These are phyloP conservation scores for Perizoma flavofasciatum DNA, from an alignment of 2,888 invertebrate species.

Conservation along the genomic window DNA sequence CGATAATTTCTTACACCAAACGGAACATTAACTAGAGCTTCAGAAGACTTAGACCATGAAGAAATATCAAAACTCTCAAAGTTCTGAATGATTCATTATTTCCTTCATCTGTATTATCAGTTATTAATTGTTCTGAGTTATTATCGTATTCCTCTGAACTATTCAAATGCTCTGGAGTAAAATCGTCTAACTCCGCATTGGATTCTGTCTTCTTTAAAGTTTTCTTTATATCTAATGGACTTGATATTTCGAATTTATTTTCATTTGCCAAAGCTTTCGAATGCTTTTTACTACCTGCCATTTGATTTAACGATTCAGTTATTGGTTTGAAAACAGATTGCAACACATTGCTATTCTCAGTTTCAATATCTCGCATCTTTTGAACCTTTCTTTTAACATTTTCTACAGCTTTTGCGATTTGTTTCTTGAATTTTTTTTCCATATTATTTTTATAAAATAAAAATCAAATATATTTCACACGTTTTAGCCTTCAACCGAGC, in stretches of 20 bases:
- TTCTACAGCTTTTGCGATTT: slow-evolving; percentile 3
- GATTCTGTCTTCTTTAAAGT: no score
- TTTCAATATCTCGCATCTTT: slow-evolving; percentile 2
- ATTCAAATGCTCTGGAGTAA: no score
- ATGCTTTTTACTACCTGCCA: not conserved
- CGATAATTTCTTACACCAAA: slow-evolving; percentile 5
- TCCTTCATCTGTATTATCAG: not conserved
- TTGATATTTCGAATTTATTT: not conserved
- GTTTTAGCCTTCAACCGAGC: no score
- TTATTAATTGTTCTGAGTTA: not conserved
- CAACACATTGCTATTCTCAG: not conserved
- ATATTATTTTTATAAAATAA: slow-evolving; percentile 2
- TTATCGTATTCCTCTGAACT: not conserved
- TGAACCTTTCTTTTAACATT: slow-evolving; percentile 4
- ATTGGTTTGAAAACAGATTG: slow-evolving; percentile 5
- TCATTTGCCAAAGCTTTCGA: not conserved
- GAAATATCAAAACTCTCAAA: not conserved
- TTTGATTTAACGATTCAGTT: not conserved
- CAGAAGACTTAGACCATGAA: not conserved
- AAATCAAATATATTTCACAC: no score
- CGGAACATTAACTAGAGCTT: not conserved
- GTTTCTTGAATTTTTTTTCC: not conserved
- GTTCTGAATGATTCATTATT: slow-evolving; percentile 1
- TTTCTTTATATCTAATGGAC: not conserved
- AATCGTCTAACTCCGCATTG: not conserved